Evolutionary conservation across 23 tunicate genomes (phyloP).

Genomic region (Phallusia fumigata): DNA sequence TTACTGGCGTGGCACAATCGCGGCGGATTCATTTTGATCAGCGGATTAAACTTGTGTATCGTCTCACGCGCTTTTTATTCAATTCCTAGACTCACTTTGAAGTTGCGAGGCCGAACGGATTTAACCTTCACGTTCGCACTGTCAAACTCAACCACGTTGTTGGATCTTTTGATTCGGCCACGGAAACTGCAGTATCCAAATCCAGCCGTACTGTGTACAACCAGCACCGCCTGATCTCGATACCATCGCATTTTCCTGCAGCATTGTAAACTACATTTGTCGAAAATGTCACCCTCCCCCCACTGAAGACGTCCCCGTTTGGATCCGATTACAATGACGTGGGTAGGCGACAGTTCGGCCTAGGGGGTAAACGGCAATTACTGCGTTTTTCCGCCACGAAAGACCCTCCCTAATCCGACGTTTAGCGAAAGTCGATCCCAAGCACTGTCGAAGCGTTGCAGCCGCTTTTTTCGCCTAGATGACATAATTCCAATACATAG

Average conservation of each 20-base stretch:
- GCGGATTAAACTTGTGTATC: background rate
- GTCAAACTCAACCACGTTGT: too few relatives aligned
- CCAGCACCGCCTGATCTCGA: too few relatives aligned
- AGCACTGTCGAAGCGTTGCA: background rate
- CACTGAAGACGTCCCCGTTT: background rate
- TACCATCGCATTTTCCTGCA: too few relatives aligned
- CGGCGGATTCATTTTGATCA: background rate
- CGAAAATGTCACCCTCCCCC: background rate
- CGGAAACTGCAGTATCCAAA: too few relatives aligned
- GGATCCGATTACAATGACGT: background rate
- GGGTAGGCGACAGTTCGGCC: background rate
- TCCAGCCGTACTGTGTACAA: too few relatives aligned
- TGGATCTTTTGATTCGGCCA: too few relatives aligned
- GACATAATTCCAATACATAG: too few relatives aligned
- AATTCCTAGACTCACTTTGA: too few relatives aligned
- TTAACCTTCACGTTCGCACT: too few relatives aligned
- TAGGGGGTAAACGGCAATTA: conserved; percentile 4
- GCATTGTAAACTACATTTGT: background rate
- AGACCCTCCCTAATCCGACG: background rate
- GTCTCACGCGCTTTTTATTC: too few relatives aligned
- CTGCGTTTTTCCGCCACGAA: background rate
- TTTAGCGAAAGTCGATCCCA: background rate
- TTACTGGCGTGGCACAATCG: background rate
- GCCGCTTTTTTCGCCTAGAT: too few relatives aligned
- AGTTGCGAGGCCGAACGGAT: too few relatives aligned